phyloP scores from a whole-genome alignment of 2,888 invertebrate species.

The Aleiodes alternator region DNA sequence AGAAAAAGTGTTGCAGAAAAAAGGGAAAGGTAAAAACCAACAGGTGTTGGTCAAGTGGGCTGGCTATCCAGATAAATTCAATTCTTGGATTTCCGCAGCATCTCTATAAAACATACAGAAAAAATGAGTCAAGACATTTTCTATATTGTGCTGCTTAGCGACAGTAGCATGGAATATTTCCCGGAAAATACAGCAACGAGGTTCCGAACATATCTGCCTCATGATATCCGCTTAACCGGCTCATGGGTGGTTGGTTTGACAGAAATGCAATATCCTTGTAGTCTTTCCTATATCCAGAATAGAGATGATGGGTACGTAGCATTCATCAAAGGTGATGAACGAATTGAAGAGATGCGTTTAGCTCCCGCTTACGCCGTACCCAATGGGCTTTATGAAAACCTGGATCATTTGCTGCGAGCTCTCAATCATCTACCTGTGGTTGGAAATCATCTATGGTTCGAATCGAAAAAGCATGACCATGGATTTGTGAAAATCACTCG shows the following conservation, averaged over 20 bases:
- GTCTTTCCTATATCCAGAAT: not conserved
- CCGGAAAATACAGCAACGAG: no score
- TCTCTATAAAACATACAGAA: not conserved
- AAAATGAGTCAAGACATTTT: not conserved
- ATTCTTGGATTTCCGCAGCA: not conserved
- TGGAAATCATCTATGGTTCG: no score
- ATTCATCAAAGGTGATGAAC: not conserved
- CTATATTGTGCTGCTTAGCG: no score
- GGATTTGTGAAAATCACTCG: no score
- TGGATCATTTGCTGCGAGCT: not conserved
- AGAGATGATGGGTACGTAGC: slow-evolving; percentile 1
- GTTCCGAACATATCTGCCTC: no score
- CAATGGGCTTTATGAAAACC: not conserved
- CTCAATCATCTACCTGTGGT: not conserved
- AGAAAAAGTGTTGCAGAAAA: not conserved
- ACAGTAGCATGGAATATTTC: no score
- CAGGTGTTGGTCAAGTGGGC: not conserved
- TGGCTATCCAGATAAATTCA: not conserved
- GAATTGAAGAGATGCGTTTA: no score
- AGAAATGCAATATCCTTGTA: slow-evolving; percentile 6
- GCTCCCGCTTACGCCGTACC: no score
- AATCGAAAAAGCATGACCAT: no score
- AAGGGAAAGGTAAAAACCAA: not conserved
- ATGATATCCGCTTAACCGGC: no score
- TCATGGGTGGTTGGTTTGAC: not conserved